phyloP scores from a whole-genome alignment of 2,888 invertebrate genomes.

The Eudasyphora cyanicolor region DNA sequence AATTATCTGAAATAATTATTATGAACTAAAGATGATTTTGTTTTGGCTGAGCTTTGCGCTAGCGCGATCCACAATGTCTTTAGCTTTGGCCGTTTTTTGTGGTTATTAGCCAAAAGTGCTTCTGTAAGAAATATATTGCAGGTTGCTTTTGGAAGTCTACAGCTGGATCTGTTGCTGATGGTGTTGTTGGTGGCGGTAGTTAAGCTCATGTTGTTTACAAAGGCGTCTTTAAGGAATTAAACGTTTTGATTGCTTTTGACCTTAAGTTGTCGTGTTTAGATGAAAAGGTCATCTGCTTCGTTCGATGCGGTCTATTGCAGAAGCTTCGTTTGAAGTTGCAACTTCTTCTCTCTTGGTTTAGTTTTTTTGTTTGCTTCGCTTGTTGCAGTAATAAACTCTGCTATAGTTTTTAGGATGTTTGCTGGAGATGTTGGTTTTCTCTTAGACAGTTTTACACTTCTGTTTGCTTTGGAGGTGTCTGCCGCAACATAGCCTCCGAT shows the following conservation, averaged over 20 bases:
- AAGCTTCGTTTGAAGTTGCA: constrained; percentile 4
- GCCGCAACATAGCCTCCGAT: not conserved
- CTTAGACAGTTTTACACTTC: constrained; percentile 61
- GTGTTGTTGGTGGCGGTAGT: constrained; percentile 26
- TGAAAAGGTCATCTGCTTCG: constrained; percentile 76
- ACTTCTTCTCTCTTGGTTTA: constrained; percentile 5
- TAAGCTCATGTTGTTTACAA: not conserved
- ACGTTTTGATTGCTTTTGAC: constrained; percentile 77
- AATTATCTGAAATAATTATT: constrained; percentile 61
- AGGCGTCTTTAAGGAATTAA: constrained; percentile 56
- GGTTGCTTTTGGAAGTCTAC: too few relatives aligned
- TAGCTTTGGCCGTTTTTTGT: not conserved
- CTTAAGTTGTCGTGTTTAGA: constrained; percentile 76
- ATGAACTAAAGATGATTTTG: constrained; percentile 54
- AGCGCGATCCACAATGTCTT: not conserved
- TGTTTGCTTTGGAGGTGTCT: constrained; percentile 47
- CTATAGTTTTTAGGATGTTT: constrained; percentile 33
- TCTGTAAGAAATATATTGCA: constrained; percentile 49
- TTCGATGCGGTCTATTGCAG: constrained; percentile 53
- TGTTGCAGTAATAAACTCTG: constrained; percentile 29
- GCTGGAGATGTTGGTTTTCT: not conserved
- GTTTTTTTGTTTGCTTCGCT: too few relatives aligned
- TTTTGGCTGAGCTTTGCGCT: constrained; percentile 34
- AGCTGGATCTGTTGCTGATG: constrained; percentile 34
- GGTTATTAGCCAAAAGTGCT: constrained; percentile 56